phyloP scores from a whole-genome alignment of 2,888 invertebrate genomes.

The Drosophila lacicola region DNA sequence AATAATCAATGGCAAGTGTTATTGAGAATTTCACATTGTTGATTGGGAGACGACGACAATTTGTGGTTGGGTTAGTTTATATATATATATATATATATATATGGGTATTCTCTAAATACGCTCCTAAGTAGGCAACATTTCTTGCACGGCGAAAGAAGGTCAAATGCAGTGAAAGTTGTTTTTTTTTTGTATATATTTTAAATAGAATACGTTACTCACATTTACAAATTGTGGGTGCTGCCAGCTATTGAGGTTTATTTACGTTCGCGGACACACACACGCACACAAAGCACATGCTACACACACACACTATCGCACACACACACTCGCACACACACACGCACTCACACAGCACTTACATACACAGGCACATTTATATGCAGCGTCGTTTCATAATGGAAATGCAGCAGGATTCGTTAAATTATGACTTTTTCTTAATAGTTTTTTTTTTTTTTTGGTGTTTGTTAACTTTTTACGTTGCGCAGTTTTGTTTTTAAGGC shows the following conservation, averaged over 20 bases:
- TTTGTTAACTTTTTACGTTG: slow-evolving; percentile 41
- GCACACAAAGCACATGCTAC: slow-evolving; percentile 21
- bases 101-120: slow-evolving; percentile 24
- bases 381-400: slow-evolving; percentile 66
- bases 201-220: slow-evolving; percentile 60
- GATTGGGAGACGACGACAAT: slow-evolving; percentile 22
- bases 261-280: slow-evolving; percentile 56
- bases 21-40: slow-evolving; percentile 51
- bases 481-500: slow-evolving; percentile 58
- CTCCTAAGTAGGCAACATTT: slow-evolving; percentile 60
- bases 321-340: slow-evolving; percentile 21
- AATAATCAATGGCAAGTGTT: slow-evolving; percentile 56
- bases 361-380: slow-evolving; percentile 57
- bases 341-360: slow-evolving; percentile 22
- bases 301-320: slow-evolving; percentile 20
- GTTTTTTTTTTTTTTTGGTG: not conserved
- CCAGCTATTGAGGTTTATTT: slow-evolving; percentile 68
- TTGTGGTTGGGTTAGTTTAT: not conserved
- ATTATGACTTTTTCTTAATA: not conserved
- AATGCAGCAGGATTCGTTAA: slow-evolving; percentile 38
- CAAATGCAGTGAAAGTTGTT: slow-evolving; percentile 4
- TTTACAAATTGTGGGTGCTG: slow-evolving; percentile 62
- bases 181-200: not conserved
- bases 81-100: too few species aligned
- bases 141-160: slow-evolving; percentile 35